phyloP scores from a whole-genome alignment of 1,140 invertebrate species.

The Pemphigus obesinymphae region DNA sequence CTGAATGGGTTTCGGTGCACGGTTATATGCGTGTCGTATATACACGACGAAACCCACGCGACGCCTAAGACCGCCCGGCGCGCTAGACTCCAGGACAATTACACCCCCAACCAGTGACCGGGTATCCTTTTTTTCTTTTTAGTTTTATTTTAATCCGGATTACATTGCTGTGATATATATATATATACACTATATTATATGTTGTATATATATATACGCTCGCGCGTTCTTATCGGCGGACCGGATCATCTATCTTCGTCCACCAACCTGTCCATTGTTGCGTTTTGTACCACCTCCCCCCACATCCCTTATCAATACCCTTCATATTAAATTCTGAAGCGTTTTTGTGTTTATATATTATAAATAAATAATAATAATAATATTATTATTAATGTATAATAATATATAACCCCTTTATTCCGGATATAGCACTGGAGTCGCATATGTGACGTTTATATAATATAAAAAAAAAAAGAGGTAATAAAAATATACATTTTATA shows the following conservation, averaged over 20 bases:
- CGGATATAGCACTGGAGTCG: too few relatives aligned
- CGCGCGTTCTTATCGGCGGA: conserved; percentile 18
- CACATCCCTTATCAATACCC: not conserved
- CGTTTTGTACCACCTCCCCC: not conserved
- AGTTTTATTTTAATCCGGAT: conserved; percentile 26
- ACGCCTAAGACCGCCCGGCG: conserved; percentile 38
- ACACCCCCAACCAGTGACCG: conserved; percentile 19
- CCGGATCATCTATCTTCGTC: conserved; percentile 38
- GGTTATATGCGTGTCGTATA: not conserved
- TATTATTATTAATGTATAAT: too few relatives aligned
- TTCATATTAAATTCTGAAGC: too few relatives aligned
- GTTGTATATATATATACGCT: too few relatives aligned
- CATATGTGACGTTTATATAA: too few relatives aligned
- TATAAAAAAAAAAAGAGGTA: too few relatives aligned
- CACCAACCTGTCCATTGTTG: conserved; percentile 24
- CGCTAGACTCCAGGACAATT: conserved; percentile 31
- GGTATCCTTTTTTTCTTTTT: not conserved
- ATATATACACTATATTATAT: not conserved
- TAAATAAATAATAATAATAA: too few relatives aligned
- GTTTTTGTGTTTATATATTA: too few relatives aligned
- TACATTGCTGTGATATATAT: not conserved
- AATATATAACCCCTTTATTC: too few relatives aligned
- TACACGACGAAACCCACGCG: conserved; percentile 17
- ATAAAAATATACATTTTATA: too few relatives aligned
- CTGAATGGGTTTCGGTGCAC: not conserved